Evolutionary conservation across 2,113 vertebrate genomes (phyloP).

Genomic region (Condylura cristata): DNA sequence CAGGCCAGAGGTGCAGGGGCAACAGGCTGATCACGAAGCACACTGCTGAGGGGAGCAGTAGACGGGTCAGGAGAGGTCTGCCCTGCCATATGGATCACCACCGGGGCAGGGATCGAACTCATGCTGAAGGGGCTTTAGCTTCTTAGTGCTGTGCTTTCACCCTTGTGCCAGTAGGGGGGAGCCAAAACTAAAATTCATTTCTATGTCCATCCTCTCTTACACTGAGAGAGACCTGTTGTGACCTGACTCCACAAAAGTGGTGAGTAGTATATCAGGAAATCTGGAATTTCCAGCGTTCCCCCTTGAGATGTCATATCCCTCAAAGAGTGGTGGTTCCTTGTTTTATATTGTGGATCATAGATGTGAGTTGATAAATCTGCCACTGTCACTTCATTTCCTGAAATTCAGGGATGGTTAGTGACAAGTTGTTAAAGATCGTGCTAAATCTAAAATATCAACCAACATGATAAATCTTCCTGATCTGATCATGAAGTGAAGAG

Average conservation of each 20-base stretch:
- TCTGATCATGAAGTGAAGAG: conserved; percentile 76
- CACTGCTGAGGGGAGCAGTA: too few relatives aligned
- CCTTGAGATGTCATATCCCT: not conserved
- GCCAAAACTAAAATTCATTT: too few relatives aligned
- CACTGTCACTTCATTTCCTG: conserved; percentile 63
- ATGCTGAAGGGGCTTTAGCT: too few relatives aligned
- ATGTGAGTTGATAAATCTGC: conserved; percentile 73
- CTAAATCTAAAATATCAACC: conserved; percentile 85
- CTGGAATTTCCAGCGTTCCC: not conserved
- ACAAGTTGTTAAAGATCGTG: conserved; percentile 86
- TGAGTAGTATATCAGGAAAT: not conserved
- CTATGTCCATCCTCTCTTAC: not conserved
- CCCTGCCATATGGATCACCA: too few relatives aligned
- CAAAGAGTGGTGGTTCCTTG: conserved; percentile 58
- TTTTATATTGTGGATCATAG: conserved; percentile 74
- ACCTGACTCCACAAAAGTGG: too few relatives aligned
- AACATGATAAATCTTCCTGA: conserved; percentile 85
- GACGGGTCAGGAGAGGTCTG: too few relatives aligned
- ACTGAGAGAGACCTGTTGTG: not conserved
- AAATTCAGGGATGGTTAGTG: conserved; percentile 86
- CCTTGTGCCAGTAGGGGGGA: not conserved
- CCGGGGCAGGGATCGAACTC: too few relatives aligned
- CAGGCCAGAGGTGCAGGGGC: too few relatives aligned
- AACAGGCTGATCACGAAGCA: too few relatives aligned
- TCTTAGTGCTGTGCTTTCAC: not conserved